phyloP scores from a whole-genome alignment of 1,140 invertebrate species.

The Orchestia grillus region DNA sequence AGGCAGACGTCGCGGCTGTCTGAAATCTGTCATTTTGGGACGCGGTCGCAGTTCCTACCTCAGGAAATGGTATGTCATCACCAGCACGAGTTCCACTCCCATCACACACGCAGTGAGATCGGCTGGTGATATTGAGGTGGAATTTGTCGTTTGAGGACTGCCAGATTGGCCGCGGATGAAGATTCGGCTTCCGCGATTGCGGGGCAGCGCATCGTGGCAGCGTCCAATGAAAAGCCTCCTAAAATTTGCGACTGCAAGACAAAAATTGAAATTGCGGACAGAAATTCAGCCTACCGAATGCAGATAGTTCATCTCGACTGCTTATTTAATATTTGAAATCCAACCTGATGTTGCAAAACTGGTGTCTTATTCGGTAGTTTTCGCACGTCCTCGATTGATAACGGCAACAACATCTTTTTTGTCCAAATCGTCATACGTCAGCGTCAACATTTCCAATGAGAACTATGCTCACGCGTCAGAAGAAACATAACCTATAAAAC shows the following conservation, averaged over 20 bases:
- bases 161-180: not conserved
- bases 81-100: not conserved
- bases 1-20: not conserved
- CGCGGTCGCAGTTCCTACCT: not conserved
- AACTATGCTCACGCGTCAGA: not conserved
- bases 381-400: not conserved
- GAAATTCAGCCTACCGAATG: not conserved
- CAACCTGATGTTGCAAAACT: not conserved
- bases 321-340: not conserved
- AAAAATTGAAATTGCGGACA: not conserved
- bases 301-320: not conserved
- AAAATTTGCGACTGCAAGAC: not conserved
- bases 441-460: not conserved
- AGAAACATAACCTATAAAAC: no score
- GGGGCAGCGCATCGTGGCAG: not conserved
- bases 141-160: not conserved
- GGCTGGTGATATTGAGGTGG: not conserved
- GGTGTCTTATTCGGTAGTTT: not conserved
- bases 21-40: not conserved
- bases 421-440: not conserved
- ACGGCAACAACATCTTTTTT: not conserved
- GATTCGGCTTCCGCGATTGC: not conserved
- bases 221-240: not conserved
- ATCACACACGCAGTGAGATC: not conserved
- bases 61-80: slow-evolving; percentile 7